Conservation (phyloP, 2,888 invertebrate genomes). For the Hipparchia sbordonii region DNA sequence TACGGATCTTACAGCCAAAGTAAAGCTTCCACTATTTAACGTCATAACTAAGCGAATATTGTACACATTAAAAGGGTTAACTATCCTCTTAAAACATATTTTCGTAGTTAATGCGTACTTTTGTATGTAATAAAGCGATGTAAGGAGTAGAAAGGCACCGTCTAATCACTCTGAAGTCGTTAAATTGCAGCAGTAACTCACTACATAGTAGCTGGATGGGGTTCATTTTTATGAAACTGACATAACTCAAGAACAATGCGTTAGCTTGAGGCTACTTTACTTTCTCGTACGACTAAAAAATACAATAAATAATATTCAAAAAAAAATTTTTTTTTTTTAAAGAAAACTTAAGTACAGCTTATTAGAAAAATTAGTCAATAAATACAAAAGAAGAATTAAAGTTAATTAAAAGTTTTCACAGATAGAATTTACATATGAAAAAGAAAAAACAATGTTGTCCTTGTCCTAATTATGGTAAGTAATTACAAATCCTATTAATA, state of each 20-base stretch:
- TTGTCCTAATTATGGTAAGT: too few species aligned
- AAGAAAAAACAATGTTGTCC: too few species aligned
- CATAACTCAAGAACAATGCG: conserved; percentile 4
- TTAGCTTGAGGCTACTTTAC: not conserved
- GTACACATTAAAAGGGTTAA: conserved; percentile 30
- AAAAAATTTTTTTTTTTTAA: too few species aligned
- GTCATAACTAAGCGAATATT: conserved; percentile 23
- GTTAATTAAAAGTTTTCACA: too few species aligned
- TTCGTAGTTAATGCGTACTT: conserved; percentile 57
- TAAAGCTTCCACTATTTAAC: conserved; percentile 24
- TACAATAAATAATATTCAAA: too few species aligned
- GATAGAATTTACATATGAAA: too few species aligned
- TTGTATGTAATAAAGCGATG: conserved; percentile 71
- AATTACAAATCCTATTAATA: too few species aligned
- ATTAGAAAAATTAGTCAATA: too few species aligned
- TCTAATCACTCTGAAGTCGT: conserved; percentile 76
- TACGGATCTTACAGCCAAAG: not conserved
- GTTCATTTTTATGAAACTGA: not conserved
- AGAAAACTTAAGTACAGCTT: too few species aligned
- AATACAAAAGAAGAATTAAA: too few species aligned
- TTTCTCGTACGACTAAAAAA: too few species aligned
- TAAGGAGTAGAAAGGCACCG: conserved; percentile 60
- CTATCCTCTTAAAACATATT: conserved; percentile 53
- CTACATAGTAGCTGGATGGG: conserved; percentile 73
- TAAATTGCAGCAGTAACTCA: conserved; percentile 77